Conservation (phyloP, 2,888 invertebrate species). For the Dasysyrphus albostriatus region DNA sequence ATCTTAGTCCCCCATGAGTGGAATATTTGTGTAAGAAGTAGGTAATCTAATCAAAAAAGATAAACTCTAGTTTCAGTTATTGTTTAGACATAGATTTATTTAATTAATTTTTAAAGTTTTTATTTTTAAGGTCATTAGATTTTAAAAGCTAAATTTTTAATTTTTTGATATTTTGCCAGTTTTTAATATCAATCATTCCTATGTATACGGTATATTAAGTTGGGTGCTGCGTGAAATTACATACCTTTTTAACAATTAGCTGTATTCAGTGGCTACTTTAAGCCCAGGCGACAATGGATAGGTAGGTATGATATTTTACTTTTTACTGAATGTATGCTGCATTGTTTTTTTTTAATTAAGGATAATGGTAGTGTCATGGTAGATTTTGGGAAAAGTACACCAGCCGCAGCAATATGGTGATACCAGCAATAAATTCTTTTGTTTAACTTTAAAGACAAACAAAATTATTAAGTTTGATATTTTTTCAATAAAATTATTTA, state of each 20-base stretch:
- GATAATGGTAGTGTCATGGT: constrained; percentile 57
- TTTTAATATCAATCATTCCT: neutral
- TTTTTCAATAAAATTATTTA: neutral
- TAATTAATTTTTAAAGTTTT: too few species aligned
- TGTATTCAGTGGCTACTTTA: constrained; percentile 24
- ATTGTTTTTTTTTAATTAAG: constrained; percentile 71
- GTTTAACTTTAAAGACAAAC: neutral
- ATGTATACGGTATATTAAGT: neutral
- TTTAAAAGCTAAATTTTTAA: neutral
- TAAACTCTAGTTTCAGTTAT: too few species aligned
- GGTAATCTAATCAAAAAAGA: too few species aligned
- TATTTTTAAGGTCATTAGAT: too few species aligned
- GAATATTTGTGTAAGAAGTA: too few species aligned
- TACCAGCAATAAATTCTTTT: constrained; percentile 20
- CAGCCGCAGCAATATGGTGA: neutral
- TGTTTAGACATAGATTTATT: too few species aligned
- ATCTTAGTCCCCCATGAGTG: too few species aligned
- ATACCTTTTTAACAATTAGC: constrained; percentile 56
- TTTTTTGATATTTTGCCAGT: neutral
- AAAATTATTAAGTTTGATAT: constrained; percentile 17
- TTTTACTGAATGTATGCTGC: constrained; percentile 6
- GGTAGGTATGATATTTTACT: neutral
- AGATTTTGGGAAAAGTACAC: constrained; percentile 15
- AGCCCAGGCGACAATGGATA: constrained; percentile 33
- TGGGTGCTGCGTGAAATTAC: constrained; percentile 32